Evolutionary conservation across 2,888 invertebrate genomes (phyloP).

Genomic region (Diploptera punctata): DNA sequence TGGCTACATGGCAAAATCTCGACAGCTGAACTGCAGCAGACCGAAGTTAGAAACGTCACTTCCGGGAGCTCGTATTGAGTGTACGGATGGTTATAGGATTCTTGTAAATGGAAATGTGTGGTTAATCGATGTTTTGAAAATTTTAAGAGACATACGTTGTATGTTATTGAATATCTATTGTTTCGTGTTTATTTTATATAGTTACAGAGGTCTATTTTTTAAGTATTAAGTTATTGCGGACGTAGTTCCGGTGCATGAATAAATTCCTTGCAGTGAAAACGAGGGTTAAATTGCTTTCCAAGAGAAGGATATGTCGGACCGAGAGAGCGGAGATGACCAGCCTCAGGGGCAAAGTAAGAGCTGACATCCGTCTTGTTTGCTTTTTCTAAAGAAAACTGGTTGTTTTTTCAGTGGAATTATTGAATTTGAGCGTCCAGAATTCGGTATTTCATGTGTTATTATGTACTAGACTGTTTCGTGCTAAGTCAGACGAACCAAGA

Average conservation of each 20-base stretch:
- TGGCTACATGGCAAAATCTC: neutral
- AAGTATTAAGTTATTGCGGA: slow-evolving; percentile 31
- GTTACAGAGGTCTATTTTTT: slow-evolving; percentile 39
- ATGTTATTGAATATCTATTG: neutral
- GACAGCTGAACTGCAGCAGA: slow-evolving; percentile 31
- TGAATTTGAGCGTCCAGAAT: slow-evolving; percentile 22
- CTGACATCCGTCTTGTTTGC: slow-evolving; percentile 40
- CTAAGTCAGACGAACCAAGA: slow-evolving; percentile 44
- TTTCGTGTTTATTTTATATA: neutral
- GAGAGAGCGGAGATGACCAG: slow-evolving; percentile 53
- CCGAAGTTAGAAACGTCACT: slow-evolving; percentile 38
- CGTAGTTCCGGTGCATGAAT: slow-evolving; percentile 43
- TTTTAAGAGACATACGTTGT: neutral
- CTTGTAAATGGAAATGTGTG: neutral
- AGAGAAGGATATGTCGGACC: slow-evolving; percentile 51
- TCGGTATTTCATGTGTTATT: slow-evolving; percentile 22
- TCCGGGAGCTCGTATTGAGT: slow-evolving; percentile 23
- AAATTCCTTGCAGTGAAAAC: slow-evolving; percentile 44
- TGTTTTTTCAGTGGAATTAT: slow-evolving; percentile 18
- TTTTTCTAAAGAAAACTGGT: slow-evolving; percentile 27
- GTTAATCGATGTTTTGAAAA: neutral
- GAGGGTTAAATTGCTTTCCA: slow-evolving; percentile 47
- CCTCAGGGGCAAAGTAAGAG: slow-evolving; percentile 53
- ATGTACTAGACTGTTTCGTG: slow-evolving; percentile 27
- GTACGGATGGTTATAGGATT: neutral